phyloP scores from a whole-genome alignment of 2,888 invertebrate genomes.

The Alentia gelatinosa region DNA sequence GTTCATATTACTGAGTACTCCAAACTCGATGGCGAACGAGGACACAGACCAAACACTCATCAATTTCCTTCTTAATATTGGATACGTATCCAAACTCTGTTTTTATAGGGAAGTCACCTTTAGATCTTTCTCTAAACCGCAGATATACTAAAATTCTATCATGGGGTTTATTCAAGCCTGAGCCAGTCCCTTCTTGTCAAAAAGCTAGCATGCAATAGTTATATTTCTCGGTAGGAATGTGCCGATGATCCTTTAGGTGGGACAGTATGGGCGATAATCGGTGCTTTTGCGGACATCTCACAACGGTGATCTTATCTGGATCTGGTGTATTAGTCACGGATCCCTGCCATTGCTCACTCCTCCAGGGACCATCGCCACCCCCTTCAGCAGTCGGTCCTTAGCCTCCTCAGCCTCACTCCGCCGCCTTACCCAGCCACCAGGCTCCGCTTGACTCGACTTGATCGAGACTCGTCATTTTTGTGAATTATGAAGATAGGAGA shows the following conservation, averaged over 20 bases:
- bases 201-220: neutral
- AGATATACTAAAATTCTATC: no score
- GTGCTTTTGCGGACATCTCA: neutral
- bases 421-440: neutral
- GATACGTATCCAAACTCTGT: no score
- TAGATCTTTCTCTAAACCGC: no score
- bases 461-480: neutral
- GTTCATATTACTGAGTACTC: no score
- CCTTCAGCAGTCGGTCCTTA: neutral
- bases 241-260: neutral
- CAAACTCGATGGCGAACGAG: no score
- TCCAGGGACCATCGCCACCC: neutral
- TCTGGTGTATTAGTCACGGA: neutral
- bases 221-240: neutral
- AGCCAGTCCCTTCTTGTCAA: neutral
- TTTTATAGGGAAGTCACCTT: no score
- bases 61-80: no score
- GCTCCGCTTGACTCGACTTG: neutral
- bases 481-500: neutral
- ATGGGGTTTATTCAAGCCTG: no score
- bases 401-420: neutral
- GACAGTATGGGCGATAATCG: neutral
- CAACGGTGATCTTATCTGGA: neutral
- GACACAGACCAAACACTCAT: no score
- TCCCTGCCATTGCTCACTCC: neutral